phyloP scores from a whole-genome alignment of 2,888 invertebrate genomes.

The Antheraea assamensis region DNA sequence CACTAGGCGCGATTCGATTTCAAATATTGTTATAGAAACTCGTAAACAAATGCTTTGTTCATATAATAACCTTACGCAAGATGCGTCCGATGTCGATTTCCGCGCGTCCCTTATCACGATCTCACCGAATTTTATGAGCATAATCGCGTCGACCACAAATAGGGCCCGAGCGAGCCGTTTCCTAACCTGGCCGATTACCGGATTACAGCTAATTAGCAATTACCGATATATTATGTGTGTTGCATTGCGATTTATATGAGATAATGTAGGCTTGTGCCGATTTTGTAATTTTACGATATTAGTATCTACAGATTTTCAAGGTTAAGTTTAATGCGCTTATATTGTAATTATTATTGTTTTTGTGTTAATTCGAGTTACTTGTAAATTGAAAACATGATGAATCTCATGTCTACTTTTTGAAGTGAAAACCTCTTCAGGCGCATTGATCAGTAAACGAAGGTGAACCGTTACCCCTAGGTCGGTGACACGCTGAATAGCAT shows the following conservation, averaged over 20 bases:
- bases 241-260: constrained; percentile 14
- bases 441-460: too few species aligned
- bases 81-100: constrained; percentile 55
- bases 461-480: too few species aligned
- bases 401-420: too few species aligned
- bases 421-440: too few species aligned
- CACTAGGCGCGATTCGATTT: background rate
- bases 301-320: background rate
- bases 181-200: constrained; percentile 79
- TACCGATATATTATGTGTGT: constrained; percentile 69
- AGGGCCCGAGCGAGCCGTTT: constrained; percentile 75
- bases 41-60: constrained; percentile 37
- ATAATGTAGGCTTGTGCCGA: background rate
- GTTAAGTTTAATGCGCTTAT: background rate
- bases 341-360: too few species aligned
- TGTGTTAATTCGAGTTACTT: too few species aligned
- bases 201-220: constrained; percentile 80
- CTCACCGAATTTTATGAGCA: constrained; percentile 76
- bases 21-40: constrained; percentile 38
- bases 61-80: constrained; percentile 6
- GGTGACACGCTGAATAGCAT: too few species aligned
- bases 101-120: constrained; percentile 78
- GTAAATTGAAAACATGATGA: too few species aligned
- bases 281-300: background rate
- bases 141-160: constrained; percentile 76